Evolutionary conservation across 2,888 invertebrate species (phyloP).

Genomic region (Athetis lepigone): DNA sequence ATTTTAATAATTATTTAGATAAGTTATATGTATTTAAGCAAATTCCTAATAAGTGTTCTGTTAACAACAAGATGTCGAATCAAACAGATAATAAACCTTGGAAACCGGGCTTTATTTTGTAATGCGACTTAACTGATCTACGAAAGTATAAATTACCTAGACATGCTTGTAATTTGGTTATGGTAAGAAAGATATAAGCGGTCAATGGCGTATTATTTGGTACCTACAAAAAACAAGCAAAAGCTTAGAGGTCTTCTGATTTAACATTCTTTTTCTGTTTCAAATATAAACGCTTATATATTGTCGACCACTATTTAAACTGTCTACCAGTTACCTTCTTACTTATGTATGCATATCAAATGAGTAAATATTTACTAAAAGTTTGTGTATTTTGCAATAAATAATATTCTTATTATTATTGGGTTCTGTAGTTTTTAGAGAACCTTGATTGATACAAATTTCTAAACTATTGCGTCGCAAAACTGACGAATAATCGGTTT

Average conservation of each 20-base stretch:
- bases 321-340: slow-evolving; percentile 6
- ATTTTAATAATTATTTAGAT: too few species aligned
- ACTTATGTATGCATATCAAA: slow-evolving; percentile 34
- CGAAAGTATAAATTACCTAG: too few species aligned
- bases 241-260: too few species aligned
- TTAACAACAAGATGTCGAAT: too few species aligned
- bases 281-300: slow-evolving; percentile 1
- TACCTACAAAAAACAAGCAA: too few species aligned
- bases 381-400: slow-evolving; percentile 17
- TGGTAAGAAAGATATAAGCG: neutral
- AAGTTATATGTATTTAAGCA: too few species aligned
- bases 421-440: slow-evolving; percentile 10
- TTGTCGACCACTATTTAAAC: neutral
- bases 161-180: neutral
- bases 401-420: slow-evolving; percentile 3
- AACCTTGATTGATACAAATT: neutral
- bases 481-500: slow-evolving; percentile 1
- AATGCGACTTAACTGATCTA: neutral
- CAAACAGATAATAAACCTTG: neutral
- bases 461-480: neutral
- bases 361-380: slow-evolving; percentile 5
- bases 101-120: neutral
- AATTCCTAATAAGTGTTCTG: too few species aligned
- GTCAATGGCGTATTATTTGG: too few species aligned
- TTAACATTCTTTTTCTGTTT: neutral